Percentiles rank a stretch among this genome's conserved stretches.
Conservation (phyloP, 37 sponge, comb jelly and placozoan species). For the Oopsacas minuta region DNA sequence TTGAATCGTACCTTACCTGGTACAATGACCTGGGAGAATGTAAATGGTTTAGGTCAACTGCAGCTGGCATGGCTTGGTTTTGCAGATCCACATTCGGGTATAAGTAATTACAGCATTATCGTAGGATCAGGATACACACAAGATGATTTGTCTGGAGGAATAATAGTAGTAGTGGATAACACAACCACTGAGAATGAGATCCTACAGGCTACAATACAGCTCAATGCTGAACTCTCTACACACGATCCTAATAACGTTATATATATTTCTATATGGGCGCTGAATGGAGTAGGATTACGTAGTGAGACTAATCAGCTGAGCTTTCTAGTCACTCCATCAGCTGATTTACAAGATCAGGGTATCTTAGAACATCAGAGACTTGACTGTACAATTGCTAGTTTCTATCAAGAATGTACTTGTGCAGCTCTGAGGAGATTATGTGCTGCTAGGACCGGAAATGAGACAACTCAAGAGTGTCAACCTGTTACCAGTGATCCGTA, state of each 20-base stretch:
- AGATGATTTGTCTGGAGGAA: conserved; percentile 27
- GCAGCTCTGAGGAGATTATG: not conserved
- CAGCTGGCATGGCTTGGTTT: conserved; percentile 57
- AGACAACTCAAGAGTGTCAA: not conserved
- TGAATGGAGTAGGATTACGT: conserved; percentile 50
- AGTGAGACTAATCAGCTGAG: conserved; percentile 35
- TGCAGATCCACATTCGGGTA: conserved; percentile 52
- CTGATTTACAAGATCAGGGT: not conserved
- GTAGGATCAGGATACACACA: conserved; percentile 41
- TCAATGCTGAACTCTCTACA: not conserved
- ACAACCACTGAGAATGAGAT: not conserved
- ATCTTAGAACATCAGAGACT: not conserved
- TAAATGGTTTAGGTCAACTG: not conserved
- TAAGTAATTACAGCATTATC: conserved; percentile 25
- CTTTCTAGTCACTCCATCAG: conserved; percentile 28
- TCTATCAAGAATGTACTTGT: not conserved
- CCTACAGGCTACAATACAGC: not conserved
- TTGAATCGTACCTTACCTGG: conserved; percentile 29
- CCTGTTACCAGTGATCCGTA: not conserved
- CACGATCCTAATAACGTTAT: conserved; percentile 2
- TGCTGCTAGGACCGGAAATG: not conserved
- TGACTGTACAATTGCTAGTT: not conserved
- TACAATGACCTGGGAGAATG: conserved; percentile 50
- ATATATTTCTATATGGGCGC: conserved; percentile 46
- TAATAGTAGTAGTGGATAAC: not conserved